These are phyloP conservation scores for Zosterops hypoxanthus DNA, from an alignment of 2,113 vertebrate genomes.

Conservation along the genomic window DNA sequence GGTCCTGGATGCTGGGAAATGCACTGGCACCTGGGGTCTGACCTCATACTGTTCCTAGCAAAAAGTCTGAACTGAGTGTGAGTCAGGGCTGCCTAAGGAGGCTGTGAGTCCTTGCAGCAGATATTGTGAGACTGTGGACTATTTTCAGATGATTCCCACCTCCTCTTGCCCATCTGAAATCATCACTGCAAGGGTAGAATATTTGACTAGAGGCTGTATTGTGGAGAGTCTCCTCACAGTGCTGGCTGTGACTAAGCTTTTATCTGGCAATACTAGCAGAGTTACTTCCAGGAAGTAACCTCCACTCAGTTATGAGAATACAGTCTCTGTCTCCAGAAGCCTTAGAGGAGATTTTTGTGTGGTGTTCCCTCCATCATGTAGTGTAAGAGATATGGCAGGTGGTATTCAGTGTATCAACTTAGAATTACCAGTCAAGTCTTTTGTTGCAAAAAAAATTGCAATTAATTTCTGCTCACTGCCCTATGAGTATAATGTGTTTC, in stretches of 20 bases:
- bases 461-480: not conserved
- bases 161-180: not conserved
- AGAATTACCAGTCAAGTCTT: not conserved
- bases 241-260: not conserved
- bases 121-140: not conserved
- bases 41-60: not conserved
- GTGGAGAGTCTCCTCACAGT: not conserved
- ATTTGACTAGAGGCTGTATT: not conserved
- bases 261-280: not conserved
- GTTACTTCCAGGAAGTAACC: not conserved
- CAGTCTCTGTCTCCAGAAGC: not conserved
- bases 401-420: not conserved
- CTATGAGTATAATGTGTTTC: not conserved
- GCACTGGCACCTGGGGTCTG: not conserved
- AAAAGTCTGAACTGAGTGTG: not conserved
- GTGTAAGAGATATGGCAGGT: rapidly evolving
- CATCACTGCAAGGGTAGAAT: not conserved
- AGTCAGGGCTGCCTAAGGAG: not conserved
- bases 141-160: not conserved
- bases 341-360: not conserved
- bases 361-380: not conserved
- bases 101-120: not conserved
- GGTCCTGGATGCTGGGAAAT: not conserved
- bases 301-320: not conserved
- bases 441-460: not conserved